These are phyloP conservation scores for Ditylenchus dipsaci DNA, from an alignment of 1,140 invertebrate genomes.

Conservation along the genomic window DNA sequence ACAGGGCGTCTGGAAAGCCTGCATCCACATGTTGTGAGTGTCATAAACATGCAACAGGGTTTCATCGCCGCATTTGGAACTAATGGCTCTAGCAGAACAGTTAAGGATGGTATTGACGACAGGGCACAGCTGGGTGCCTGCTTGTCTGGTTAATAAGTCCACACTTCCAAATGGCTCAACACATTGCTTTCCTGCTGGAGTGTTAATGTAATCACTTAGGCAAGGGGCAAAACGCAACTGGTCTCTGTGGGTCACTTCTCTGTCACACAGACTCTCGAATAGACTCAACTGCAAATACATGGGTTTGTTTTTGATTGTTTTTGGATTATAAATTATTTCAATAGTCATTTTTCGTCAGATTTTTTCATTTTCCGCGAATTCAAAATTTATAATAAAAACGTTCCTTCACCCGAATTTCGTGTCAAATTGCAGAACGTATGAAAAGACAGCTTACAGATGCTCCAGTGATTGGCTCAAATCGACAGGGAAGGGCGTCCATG, in stretches of 20 bases:
- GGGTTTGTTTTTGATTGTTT: no score
- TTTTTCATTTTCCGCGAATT: no score
- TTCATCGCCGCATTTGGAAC: constrained; percentile 45
- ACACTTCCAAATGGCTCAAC: constrained; percentile 35
- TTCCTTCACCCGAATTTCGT: no score
- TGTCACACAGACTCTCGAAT: constrained; percentile 2
- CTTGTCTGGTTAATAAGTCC: constrained; percentile 41
- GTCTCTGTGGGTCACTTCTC: constrained; percentile 31
- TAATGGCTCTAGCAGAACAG: constrained; percentile 34
- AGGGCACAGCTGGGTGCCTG: constrained; percentile 37
- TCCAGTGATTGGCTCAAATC: constrained; percentile 48
- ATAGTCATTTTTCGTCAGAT: no score
- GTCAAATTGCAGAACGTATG: no score
- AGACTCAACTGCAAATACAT: neutral
- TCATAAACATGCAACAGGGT: constrained; percentile 54
- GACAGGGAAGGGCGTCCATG: constrained; percentile 40
- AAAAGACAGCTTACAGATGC: constrained; percentile 20
- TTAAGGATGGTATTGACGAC: constrained; percentile 39
- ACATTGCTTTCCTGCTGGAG: constrained; percentile 30
- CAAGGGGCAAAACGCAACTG: constrained; percentile 38
- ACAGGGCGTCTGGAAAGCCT: constrained; percentile 40
- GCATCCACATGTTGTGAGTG: constrained; percentile 46
- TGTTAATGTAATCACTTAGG: constrained; percentile 37
- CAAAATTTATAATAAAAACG: no score
- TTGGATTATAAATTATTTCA: no score